Conservation (phyloP, 2,888 invertebrate genomes). For the Drosophila mercatorum region DNA sequence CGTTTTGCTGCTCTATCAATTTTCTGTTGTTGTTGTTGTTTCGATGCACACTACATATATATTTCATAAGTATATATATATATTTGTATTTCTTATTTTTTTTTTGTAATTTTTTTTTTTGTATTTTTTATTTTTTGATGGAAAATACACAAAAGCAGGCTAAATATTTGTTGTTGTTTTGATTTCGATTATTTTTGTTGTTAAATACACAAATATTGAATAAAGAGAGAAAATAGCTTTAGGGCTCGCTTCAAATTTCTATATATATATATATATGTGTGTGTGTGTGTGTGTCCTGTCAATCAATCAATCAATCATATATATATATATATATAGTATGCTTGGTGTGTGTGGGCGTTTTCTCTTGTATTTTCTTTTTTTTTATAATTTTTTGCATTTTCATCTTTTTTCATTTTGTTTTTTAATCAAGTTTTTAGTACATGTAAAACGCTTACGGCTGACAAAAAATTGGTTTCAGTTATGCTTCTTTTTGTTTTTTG, state of each 20-base stretch:
- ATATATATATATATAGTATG: background rate
- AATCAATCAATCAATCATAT: slow-evolving; percentile 11
- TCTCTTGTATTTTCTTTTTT: slow-evolving; percentile 22
- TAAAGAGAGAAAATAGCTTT: slow-evolving; percentile 29
- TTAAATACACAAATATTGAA: slow-evolving; percentile 32
- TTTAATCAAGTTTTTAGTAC: slow-evolving; percentile 25
- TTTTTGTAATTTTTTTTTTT: background rate
- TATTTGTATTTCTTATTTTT: background rate
- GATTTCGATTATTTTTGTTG: slow-evolving; percentile 4
- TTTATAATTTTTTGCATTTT: slow-evolving; percentile 2
- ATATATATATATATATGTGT: slow-evolving; percentile 18
- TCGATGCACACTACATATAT: slow-evolving; percentile 40
- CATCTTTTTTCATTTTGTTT: slow-evolving; percentile 19
- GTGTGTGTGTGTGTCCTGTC: slow-evolving; percentile 12
- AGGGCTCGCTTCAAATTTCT: slow-evolving; percentile 29
- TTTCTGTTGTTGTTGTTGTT: slow-evolving; percentile 19
- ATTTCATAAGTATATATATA: slow-evolving; percentile 1
- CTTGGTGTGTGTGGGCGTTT: slow-evolving; percentile 20
- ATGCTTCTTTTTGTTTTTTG: slow-evolving; percentile 20
- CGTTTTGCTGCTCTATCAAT: slow-evolving; percentile 24
- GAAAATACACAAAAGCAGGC: slow-evolving; percentile 24
- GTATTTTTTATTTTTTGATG: slow-evolving; percentile 8
- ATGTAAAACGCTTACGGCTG: slow-evolving; percentile 43
- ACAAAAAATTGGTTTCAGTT: slow-evolving; percentile 53
- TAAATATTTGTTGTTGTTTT: slow-evolving; percentile 1